These are phyloP conservation scores for Micropterix aruncella DNA, from an alignment of 2,888 invertebrate genomes.

Conservation along the genomic window DNA sequence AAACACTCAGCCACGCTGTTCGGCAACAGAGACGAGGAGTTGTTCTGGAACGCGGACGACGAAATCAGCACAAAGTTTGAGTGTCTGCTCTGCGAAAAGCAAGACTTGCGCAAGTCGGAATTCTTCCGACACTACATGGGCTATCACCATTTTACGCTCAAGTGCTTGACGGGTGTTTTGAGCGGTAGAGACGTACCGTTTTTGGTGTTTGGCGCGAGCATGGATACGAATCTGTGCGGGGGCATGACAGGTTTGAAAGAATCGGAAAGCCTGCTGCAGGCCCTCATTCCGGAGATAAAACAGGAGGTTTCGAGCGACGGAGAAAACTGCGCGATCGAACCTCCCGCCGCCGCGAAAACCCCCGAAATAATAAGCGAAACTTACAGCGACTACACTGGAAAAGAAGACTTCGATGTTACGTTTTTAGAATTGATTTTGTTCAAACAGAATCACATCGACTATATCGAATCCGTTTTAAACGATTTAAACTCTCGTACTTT, in stretches of 20 bases:
- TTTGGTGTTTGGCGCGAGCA: conserved; percentile 26
- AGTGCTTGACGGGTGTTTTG: conserved; percentile 26
- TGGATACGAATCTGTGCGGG: conserved; percentile 25
- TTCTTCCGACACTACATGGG: conserved; percentile 34
- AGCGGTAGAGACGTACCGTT: conserved; percentile 27
- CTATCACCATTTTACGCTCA: conserved; percentile 30
- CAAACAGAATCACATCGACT: conserved; percentile 29
- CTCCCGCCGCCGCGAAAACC: conserved; percentile 1
- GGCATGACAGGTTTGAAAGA: conserved; percentile 19
- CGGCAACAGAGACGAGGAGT: conserved; percentile 20
- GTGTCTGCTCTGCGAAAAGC: conserved; percentile 27
- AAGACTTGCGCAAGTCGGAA: conserved; percentile 18
- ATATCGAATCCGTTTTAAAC: conserved; percentile 19
- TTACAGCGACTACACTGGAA: conserved; percentile 20
- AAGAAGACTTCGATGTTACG: conserved; percentile 33
- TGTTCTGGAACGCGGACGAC: conserved; percentile 25
- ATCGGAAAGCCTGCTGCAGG: conserved; percentile 14
- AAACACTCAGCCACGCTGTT: conserved; percentile 28
- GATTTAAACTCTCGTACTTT: conserved; percentile 21
- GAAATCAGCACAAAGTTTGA: conserved; percentile 21
- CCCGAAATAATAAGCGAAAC: conserved; percentile 5
- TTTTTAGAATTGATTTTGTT: conserved; percentile 28
- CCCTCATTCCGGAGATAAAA: conserved; percentile 17
- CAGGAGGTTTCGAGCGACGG: conserved; percentile 17
- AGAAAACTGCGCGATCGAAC: conserved; percentile 12